These are phyloP conservation scores for Eueides isabella DNA, from an alignment of 1,140 invertebrate genomes.

Conservation along the genomic window DNA sequence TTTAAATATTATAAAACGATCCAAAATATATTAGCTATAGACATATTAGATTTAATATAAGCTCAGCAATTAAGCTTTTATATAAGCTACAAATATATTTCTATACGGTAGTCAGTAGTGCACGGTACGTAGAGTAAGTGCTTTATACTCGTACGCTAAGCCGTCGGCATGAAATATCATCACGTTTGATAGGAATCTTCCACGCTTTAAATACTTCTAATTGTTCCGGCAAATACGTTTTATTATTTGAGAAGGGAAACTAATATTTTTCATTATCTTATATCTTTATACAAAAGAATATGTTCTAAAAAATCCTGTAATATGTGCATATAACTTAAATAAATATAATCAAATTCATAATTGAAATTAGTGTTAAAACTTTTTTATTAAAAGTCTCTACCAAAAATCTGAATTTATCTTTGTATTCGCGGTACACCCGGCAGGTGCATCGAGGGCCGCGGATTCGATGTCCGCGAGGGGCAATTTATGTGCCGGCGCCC, in stretches of 20 bases:
- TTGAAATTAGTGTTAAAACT: neutral
- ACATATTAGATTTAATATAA: too few species aligned
- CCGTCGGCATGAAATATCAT: conserved; percentile 11
- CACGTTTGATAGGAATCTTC: conserved; percentile 5
- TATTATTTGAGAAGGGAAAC: neutral
- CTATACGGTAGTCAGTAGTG: conserved; percentile 2
- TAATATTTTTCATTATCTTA: neutral
- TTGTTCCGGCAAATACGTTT: neutral
- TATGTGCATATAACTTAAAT: neutral
- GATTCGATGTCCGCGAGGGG: conserved; percentile 38
- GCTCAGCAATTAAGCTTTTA: too few species aligned
- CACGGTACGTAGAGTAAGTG: conserved; percentile 2
- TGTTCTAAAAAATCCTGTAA: neutral
- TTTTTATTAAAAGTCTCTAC: neutral
- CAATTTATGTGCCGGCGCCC: conserved; percentile 38
- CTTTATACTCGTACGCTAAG: conserved; percentile 12
- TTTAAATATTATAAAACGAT: too few species aligned
- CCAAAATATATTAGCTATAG: too few species aligned
- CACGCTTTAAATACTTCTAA: conserved; percentile 6
- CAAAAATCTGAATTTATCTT: neutral
- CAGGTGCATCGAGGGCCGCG: conserved; percentile 31
- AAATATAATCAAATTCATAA: neutral
- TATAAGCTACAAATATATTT: conserved; percentile 2
- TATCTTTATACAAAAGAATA: neutral
- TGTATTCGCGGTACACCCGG: conserved; percentile 33